phyloP scores from a whole-genome alignment of 1,140 invertebrate genomes.

The Ericerus pela region DNA sequence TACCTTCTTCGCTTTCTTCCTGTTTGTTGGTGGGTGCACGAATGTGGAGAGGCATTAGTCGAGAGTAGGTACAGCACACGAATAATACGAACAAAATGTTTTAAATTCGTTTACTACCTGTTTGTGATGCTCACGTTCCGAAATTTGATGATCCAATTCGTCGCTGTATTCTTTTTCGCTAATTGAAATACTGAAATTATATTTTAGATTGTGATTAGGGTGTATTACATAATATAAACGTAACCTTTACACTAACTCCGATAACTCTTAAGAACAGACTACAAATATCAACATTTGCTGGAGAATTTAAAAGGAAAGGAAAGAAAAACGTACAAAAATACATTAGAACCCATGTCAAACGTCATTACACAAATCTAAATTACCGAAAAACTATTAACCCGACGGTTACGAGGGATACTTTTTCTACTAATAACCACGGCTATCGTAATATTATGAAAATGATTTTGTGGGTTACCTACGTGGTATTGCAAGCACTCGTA shows the following conservation, averaged over 20 bases:
- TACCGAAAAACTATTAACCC: too few species aligned
- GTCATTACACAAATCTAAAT: too few species aligned
- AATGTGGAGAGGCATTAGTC: too few species aligned
- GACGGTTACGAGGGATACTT: too few species aligned
- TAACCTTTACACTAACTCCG: neutral
- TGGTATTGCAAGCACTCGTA: too few species aligned
- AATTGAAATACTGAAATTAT: neutral
- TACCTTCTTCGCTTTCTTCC: slow-evolving; percentile 36
- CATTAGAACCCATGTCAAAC: too few species aligned
- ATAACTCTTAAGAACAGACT: neutral
- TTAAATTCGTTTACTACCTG: slow-evolving; percentile 17
- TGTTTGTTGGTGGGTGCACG: too few species aligned
- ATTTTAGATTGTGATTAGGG: neutral
- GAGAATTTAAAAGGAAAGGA: too few species aligned
- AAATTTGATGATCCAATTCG: slow-evolving; percentile 32
- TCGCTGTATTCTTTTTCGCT: slow-evolving; percentile 22
- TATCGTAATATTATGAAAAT: too few species aligned
- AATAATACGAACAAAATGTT: neutral
- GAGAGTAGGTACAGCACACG: neutral
- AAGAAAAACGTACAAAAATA: too few species aligned
- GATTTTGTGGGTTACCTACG: too few species aligned
- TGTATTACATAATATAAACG: neutral
- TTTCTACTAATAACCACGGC: too few species aligned
- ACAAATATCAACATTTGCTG: neutral
- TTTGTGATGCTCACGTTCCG: slow-evolving; percentile 27